Evolutionary conservation across 2,113 vertebrate genomes (phyloP).

Genomic region (Podarcis cretensis): DNA sequence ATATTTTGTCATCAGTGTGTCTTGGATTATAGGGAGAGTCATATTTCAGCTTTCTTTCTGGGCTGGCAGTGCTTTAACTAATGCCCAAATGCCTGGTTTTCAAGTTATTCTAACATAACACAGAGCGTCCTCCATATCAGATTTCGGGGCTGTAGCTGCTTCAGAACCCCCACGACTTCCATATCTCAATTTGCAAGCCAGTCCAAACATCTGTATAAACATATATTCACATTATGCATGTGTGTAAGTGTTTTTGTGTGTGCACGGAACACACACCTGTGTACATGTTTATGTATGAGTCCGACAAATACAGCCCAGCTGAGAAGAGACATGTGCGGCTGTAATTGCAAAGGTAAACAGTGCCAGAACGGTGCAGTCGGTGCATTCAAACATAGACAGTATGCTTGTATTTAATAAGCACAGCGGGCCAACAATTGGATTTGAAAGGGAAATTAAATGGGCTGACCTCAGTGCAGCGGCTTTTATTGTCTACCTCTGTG

Average conservation of each 20-base stretch:
- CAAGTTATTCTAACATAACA: background rate
- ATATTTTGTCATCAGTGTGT: background rate
- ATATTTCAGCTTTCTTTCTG: background rate
- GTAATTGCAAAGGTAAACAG: constrained; percentile 52
- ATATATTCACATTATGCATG: background rate
- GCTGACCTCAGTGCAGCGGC: constrained; percentile 64
- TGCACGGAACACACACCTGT: constrained; percentile 27
- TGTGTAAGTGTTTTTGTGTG: constrained; percentile 23
- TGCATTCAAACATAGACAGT: constrained; percentile 60
- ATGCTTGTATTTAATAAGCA: constrained; percentile 72
- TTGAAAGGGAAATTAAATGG: constrained; percentile 78
- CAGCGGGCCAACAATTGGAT: constrained; percentile 69
- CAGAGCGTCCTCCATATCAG: background rate
- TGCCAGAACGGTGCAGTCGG: constrained; percentile 45
- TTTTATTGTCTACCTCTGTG: constrained; percentile 65
- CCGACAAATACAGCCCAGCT: constrained; percentile 32
- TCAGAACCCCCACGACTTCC: background rate
- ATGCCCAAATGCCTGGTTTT: too few species aligned
- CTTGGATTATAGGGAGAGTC: background rate
- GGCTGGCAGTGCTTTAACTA: background rate
- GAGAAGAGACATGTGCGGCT: constrained; percentile 36
- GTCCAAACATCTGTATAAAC: background rate
- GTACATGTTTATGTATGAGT: constrained; percentile 27
- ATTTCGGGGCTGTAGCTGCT: background rate
- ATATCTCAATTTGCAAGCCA: background rate